Percentiles rank a stretch among this genome's conserved stretches.
Evolutionary conservation across 2,797 vertebrate species (phyloP).

Genomic region (Scyliorhinus canicula): DNA sequence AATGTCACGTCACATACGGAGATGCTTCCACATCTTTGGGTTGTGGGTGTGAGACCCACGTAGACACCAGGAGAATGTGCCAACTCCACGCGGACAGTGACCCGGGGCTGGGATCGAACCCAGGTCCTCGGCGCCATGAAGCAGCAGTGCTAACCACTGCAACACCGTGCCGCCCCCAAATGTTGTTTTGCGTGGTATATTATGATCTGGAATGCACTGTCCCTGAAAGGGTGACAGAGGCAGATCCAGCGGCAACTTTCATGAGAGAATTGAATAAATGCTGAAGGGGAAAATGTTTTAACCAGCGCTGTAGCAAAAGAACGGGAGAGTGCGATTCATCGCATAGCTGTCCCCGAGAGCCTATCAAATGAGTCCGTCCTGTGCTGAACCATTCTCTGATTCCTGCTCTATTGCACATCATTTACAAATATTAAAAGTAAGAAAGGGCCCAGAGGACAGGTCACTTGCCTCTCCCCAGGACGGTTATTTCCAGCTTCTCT

Average conservation of each 20-base stretch:
- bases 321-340: not conserved
- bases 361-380: not conserved
- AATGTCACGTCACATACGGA: not conserved
- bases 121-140: too few species aligned
- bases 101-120: too few species aligned
- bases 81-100: too few species aligned
- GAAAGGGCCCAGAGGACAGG: not conserved
- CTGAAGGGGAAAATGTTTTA: not conserved
- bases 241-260: not conserved
- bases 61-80: too few species aligned
- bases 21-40: not conserved
- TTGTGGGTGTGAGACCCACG: too few species aligned
- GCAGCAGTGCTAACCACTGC: too few species aligned
- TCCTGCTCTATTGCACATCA: not conserved
- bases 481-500: not conserved
- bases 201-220: not conserved
- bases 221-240: not conserved
- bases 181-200: not conserved
- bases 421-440: not conserved
- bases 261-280: not conserved
- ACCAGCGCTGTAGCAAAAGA: not conserved
- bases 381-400: not conserved
- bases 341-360: not conserved
- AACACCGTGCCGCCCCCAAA: not conserved
- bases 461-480: not conserved